Evolutionary conservation across 1,140 invertebrate genomes (phyloP).

Genomic region (Ptiloglossa arizonensis): DNA sequence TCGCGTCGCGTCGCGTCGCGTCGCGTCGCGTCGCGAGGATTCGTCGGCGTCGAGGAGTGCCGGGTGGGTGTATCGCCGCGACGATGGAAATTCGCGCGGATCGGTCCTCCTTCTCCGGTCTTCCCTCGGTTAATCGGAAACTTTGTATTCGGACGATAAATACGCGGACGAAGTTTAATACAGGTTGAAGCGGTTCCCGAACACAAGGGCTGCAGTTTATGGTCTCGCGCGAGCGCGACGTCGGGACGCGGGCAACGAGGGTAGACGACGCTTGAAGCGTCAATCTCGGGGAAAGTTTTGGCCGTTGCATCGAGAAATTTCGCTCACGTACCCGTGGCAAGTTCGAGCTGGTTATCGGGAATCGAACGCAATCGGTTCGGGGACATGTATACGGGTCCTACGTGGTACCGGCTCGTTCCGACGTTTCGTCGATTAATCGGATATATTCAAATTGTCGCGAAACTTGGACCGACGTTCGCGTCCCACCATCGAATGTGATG

Average conservation of each 20-base stretch:
- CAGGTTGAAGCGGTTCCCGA: conserved; percentile 25
- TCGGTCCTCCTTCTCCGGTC: too few relatives aligned
- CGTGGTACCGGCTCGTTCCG: neutral
- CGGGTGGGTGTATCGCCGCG: neutral
- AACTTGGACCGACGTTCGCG: conserved; percentile 23
- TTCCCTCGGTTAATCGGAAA: conserved; percentile 31
- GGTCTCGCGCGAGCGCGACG: neutral
- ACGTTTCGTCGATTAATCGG: conserved; percentile 53
- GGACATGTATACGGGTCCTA: conserved; percentile 2
- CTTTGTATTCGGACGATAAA: conserved; percentile 24
- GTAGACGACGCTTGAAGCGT: conserved; percentile 49
- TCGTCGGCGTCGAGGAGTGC: neutral
- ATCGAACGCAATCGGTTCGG: conserved; percentile 57
- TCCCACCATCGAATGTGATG: neutral
- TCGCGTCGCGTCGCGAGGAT: too few relatives aligned
- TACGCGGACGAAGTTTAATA: conserved; percentile 47
- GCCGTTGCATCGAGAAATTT: conserved; percentile 59
- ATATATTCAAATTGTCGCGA: conserved; percentile 61
- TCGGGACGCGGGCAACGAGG: neutral
- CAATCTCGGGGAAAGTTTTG: conserved; percentile 62
- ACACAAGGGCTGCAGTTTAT: conserved; percentile 52
- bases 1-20: too few relatives aligned
- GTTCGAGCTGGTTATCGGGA: conserved; percentile 51
- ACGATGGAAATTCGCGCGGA: conserved; percentile 16
- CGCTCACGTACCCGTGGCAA: conserved; percentile 51